A percentile compares a stretch with the other conserved stretches of the same genome.
Evolutionary conservation across 2,113 vertebrate genomes (phyloP).

Genomic region (Centropristis striata): DNA sequence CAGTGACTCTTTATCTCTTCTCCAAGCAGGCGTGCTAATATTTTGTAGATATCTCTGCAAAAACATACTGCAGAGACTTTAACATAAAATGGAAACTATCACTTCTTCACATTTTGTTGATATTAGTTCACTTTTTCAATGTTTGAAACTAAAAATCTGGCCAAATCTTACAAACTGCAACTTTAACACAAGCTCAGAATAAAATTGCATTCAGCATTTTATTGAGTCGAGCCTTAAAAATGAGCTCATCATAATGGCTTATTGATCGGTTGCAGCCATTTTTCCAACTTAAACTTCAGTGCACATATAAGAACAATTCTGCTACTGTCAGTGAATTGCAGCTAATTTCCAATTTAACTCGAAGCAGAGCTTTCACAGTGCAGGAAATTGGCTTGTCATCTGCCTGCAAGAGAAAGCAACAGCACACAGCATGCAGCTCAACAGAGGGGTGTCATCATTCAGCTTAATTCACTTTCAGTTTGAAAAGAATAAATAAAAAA

Average conservation of each 20-base stretch:
- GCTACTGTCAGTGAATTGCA: conserved; percentile 1
- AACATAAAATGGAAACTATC: no score
- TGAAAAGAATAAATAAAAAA: conserved; percentile 23
- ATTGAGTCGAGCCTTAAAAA: not conserved
- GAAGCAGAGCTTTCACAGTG: not conserved
- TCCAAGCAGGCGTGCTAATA: no score
- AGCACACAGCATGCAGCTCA: not conserved
- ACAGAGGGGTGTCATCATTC: not conserved
- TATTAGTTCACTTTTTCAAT: no score
- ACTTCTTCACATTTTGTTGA: no score
- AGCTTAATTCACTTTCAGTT: conserved; percentile 21
- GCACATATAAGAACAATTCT: not conserved
- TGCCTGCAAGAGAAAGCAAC: not conserved
- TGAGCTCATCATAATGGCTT: conserved; percentile 4
- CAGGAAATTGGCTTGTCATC: conserved; percentile 26
- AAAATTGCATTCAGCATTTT: not conserved
- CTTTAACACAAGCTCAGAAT: not conserved
- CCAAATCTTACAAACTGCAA: no score
- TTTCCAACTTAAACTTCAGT: conserved; percentile 5
- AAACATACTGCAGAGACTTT: no score
- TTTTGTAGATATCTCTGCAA: no score
- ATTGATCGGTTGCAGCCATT: not conserved
- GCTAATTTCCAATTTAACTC: conserved; percentile 25
- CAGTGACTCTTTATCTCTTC: no score
- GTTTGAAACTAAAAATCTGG: no score